Conservation (phyloP, 2,888 invertebrate genomes). For the Blastobasis lacticolella region DNA sequence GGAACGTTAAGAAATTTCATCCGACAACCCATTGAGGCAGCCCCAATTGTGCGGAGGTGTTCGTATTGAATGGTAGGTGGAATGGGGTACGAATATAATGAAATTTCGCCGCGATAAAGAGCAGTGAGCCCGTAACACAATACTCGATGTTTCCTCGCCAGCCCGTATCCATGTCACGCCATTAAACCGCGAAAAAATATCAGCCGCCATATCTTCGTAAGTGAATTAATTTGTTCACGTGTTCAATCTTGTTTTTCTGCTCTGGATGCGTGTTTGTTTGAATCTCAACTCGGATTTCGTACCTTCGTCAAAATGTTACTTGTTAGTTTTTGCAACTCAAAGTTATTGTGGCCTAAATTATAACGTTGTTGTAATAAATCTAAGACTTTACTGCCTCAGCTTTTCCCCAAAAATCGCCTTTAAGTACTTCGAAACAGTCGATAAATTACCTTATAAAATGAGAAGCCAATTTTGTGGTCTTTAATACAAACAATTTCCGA, state of each 20-base stretch:
- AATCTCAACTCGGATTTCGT: too few species aligned
- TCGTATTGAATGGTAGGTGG: conserved; percentile 67
- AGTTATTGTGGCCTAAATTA: too few species aligned
- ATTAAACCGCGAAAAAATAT: conserved; percentile 69
- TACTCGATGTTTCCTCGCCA: conserved; percentile 69
- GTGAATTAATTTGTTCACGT: conserved; percentile 49
- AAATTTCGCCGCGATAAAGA: conserved; percentile 70
- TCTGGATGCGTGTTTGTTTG: not conserved
- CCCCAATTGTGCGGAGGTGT: conserved; percentile 72
- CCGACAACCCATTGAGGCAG: conserved; percentile 69
- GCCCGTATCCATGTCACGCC: conserved; percentile 69
- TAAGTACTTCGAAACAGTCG: too few species aligned
- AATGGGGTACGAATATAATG: conserved; percentile 68
- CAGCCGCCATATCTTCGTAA: conserved; percentile 62
- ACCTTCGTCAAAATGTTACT: too few species aligned
- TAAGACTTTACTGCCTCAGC: too few species aligned
- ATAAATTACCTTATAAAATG: too few species aligned
- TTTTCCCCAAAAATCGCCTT: too few species aligned
- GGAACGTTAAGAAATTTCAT: conserved; percentile 73
- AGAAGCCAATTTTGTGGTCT: too few species aligned
- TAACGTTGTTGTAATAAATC: too few species aligned
- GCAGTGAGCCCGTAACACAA: conserved; percentile 68
- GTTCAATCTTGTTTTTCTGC: conserved; percentile 21
- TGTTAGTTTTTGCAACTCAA: too few species aligned
- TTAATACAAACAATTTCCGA: too few species aligned